These are phyloP conservation scores for Bombus superbus DNA, from an alignment of 1,140 invertebrate genomes.

Conservation along the genomic window DNA sequence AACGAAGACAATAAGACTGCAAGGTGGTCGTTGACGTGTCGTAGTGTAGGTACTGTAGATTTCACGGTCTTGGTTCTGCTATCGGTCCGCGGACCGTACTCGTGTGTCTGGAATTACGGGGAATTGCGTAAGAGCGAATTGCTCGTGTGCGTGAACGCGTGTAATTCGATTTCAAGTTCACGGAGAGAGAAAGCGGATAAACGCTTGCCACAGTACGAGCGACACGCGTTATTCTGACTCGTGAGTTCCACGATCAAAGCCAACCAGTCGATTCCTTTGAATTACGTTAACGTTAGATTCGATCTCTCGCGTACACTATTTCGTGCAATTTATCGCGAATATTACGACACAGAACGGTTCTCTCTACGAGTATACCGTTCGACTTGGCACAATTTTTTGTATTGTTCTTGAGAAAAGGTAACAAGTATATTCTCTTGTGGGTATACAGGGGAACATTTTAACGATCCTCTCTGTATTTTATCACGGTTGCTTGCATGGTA, in stretches of 20 bases:
- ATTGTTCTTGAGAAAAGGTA: background rate
- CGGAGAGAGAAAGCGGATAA: conserved; percentile 63
- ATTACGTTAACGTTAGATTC: background rate
- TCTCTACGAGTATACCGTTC: background rate
- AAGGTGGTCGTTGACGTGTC: background rate
- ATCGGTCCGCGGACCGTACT: conserved; percentile 12
- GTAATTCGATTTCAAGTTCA: conserved; percentile 69
- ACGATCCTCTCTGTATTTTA: conserved; percentile 59
- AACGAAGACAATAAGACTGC: conserved; percentile 12
- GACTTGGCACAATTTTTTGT: background rate
- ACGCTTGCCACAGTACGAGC: conserved; percentile 14
- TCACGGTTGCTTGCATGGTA: conserved; percentile 58
- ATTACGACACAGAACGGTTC: background rate
- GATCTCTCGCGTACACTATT: background rate
- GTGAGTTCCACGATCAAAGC: conserved; percentile 1
- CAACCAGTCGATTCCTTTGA: background rate
- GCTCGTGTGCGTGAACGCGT: conserved; percentile 51
- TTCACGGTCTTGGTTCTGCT: conserved; percentile 33
- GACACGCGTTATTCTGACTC: conserved; percentile 41
- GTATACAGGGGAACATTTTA: conserved; percentile 17
- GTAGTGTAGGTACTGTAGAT: background rate
- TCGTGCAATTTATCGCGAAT: background rate
- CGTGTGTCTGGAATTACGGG: conserved; percentile 38
- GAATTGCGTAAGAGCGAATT: conserved; percentile 60
- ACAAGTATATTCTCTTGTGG: background rate